phyloP scores from a whole-genome alignment of 2,113 vertebrate genomes.

The Caranx ignobilis region DNA sequence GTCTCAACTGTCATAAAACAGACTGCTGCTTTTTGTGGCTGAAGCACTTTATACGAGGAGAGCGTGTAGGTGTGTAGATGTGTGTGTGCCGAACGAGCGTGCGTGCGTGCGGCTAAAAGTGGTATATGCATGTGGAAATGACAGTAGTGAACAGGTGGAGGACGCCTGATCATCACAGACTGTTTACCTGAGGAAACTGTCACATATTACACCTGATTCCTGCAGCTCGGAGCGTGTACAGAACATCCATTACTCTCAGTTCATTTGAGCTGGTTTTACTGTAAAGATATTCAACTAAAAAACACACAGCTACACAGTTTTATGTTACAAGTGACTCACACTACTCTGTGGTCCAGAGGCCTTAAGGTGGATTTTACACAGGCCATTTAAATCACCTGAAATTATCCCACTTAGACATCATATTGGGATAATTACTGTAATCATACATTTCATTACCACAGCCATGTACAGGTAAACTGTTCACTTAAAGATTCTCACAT shows the following conservation, averaged over 20 bases:
- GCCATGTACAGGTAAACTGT: constrained; percentile 9
- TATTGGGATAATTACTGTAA: constrained; percentile 50
- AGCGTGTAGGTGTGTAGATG: constrained; percentile 33
- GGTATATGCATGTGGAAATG: background rate
- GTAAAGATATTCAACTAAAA: background rate
- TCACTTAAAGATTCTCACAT: background rate
- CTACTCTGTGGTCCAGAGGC: background rate
- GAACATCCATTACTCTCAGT: background rate
- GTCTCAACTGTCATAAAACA: constrained; percentile 75
- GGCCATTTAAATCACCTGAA: constrained; percentile 21
- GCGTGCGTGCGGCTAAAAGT: constrained; percentile 9
- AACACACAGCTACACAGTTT: background rate
- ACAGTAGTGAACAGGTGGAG: constrained; percentile 1
- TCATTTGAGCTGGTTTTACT: background rate
- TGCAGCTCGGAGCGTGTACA: background rate
- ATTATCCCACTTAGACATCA: constrained; percentile 22
- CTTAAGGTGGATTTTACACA: background rate
- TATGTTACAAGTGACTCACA: background rate
- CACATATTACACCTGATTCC: constrained; percentile 8
- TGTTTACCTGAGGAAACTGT: background rate
- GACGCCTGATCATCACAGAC: constrained; percentile 10
- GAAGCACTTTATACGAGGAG: constrained; percentile 53
- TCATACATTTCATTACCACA: constrained; percentile 30
- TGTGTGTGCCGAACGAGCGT: constrained; percentile 28
- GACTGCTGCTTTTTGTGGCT: constrained; percentile 63